Evolutionary conservation across 2,113 vertebrate species (phyloP), one percentile per base, ranked within the genome.

Genomic region (Gnathonemus longibarbis): DNA sequence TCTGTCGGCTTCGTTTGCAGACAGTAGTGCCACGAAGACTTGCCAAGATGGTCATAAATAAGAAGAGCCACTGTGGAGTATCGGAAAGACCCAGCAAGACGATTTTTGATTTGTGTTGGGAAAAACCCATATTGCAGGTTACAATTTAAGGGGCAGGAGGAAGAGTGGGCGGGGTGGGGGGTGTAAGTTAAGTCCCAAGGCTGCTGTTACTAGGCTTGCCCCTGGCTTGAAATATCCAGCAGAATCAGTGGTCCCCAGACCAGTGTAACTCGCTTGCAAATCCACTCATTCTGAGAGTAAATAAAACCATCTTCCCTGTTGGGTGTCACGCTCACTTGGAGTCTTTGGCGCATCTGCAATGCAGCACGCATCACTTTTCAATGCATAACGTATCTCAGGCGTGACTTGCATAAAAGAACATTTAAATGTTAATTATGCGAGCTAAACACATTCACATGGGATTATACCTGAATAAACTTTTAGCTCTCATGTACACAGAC

Each of bases 401-500:
- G 93, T 96, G 95, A 95, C 95, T 95, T 94, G 93, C 94, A 95
- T 96, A 96, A 97, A 96, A 96, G 96, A 96, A 96, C 96, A 95
- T 96, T 96, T 96, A 96, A 96, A 97, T 96, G 96, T 95, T 94
- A 94, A 92, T 95, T 96, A 95, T 96, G 96, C 95, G 94, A 96
- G 96, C 96, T 96, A 96, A 95, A 96, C 95, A 97, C 95, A 96
- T 96, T 95, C 49, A 21, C 17, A 48, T 45, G 8, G 48, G 80
- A 53, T 89, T 52, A 83, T 90, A 95, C 92, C 91, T 80, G 94
- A 94, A 95, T 93, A 95, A 92, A 94, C 95, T 96, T 94, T 95
- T 95, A 95, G 91, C 93, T 89, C 88, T 90, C n/a, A n/a, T 95
- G 93, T 95, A 92, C 91, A 52, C 53, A 46, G 66, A 91, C 58